phyloP scores from a whole-genome alignment of 2,797 vertebrate species.

The Gorsachius magnificus region DNA sequence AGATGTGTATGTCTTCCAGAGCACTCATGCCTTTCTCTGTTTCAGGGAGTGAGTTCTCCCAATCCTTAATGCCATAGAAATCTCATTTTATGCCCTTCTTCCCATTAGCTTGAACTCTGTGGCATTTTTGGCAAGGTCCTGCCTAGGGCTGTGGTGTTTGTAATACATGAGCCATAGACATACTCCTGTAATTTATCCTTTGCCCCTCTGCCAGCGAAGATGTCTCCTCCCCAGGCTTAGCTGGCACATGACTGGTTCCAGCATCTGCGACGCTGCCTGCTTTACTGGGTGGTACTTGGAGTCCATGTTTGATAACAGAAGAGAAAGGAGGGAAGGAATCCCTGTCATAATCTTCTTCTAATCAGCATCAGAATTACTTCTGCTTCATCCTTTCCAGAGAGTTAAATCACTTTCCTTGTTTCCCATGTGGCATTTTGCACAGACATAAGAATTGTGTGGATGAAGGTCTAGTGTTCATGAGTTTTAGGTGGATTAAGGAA shows the following conservation, averaged over 20 bases:
- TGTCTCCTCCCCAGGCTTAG: background rate
- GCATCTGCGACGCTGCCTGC: background rate
- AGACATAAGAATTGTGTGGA: background rate
- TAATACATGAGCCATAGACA: background rate
- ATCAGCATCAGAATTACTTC: background rate
- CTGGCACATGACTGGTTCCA: background rate
- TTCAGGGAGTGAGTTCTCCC: background rate
- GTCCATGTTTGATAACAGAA: background rate
- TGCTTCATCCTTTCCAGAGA: background rate
- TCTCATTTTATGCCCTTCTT: background rate
- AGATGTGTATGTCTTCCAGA: background rate
- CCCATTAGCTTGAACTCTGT: background rate
- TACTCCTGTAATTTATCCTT: background rate
- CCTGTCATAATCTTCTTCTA: background rate
- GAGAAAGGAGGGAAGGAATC: background rate
- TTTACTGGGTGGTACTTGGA: background rate
- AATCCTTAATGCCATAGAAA: background rate
- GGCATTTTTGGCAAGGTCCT: background rate
- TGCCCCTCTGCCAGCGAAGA: background rate
- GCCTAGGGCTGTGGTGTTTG: background rate
- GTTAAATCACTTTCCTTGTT: background rate
- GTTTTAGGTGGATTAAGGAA: background rate
- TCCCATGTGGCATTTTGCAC: background rate
- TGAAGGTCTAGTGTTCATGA: background rate
- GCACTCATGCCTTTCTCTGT: background rate